Conservation (phyloP, 2,888 invertebrate species). For the Gastracanthus pulcherrimus region DNA sequence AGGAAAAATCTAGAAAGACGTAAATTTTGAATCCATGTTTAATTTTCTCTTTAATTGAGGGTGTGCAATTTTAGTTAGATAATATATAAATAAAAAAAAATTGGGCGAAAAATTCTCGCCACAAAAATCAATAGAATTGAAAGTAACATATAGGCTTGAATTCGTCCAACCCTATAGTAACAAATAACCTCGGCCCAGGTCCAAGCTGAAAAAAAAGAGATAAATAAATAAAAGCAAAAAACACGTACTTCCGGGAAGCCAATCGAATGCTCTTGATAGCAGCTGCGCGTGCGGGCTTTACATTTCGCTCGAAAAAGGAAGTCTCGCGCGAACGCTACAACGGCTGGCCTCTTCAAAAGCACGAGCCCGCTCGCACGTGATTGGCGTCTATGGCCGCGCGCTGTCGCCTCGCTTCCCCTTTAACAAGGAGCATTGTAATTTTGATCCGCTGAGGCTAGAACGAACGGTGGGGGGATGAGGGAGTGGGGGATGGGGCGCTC, state of each 20-base stretch:
- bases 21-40: too few species aligned
- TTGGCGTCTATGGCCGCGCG: neutral
- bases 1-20: too few species aligned
- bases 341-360: neutral
- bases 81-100: too few species aligned
- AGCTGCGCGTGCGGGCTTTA: neutral
- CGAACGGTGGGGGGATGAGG: neutral
- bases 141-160: neutral
- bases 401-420: neutral
- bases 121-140: neutral
- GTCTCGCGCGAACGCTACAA: neutral
- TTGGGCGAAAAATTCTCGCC: too few species aligned
- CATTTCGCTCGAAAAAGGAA: neutral
- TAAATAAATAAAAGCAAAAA: too few species aligned
- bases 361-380: neutral
- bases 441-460: neutral
- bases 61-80: too few species aligned
- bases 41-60: too few species aligned
- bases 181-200: neutral
- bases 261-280: neutral
- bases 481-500: neutral
- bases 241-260: neutral
- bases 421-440: constrained; percentile 20
- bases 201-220: neutral
- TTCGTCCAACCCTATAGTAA: neutral